Conservation (phyloP, 2,113 vertebrate genomes). For the Anseranas semipalmata region DNA sequence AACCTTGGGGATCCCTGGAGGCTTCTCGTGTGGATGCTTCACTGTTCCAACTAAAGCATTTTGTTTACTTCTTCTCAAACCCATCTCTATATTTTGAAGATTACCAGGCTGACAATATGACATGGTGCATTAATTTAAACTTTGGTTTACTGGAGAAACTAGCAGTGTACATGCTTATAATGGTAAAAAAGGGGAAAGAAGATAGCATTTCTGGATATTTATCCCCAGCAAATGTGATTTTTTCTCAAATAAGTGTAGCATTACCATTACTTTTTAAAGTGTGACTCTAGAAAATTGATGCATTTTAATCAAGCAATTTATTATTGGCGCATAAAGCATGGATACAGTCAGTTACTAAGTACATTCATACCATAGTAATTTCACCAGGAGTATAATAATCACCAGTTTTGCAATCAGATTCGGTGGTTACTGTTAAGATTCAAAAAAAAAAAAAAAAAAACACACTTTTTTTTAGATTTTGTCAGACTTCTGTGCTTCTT, state of each 20-base stretch:
- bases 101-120: conserved; percentile 7
- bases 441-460: too few relatives aligned
- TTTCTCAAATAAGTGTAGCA: neutral
- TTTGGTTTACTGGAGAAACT: neutral
- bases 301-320: neutral
- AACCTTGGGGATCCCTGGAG: neutral
- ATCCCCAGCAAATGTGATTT: neutral
- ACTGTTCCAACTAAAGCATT: neutral
- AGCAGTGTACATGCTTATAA: neutral
- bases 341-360: neutral
- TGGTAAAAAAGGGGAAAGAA: neutral
- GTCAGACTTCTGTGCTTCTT: neutral
- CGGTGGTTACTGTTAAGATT: neutral
- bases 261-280: neutral
- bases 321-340: neutral
- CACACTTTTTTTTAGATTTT: neutral
- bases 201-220: neutral
- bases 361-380: accelerated
- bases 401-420: neutral
- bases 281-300: neutral
- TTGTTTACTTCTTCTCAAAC: conserved; percentile 54
- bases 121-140: conserved; percentile 39
- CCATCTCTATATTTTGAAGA: conserved; percentile 10
- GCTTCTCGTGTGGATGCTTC: neutral
- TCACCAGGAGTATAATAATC: neutral